Conservation (phyloP, 1,140 invertebrate species). For the Venturia canescens region DNA sequence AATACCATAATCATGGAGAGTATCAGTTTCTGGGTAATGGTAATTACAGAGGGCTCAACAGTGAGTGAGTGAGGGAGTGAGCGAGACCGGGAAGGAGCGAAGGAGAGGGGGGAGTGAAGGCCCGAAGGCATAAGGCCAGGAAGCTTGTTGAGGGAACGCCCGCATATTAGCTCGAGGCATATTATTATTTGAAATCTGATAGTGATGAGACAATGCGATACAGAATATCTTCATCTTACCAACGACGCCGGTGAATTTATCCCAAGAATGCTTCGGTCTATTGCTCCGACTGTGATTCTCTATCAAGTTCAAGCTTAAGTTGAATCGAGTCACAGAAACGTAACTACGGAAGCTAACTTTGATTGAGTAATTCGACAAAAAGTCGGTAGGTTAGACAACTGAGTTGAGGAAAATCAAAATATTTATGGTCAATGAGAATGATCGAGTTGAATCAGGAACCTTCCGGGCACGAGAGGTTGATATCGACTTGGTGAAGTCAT, state of each 20-base stretch:
- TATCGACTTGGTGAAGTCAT: no score
- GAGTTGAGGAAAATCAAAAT: background rate
- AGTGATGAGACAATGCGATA: conserved; percentile 38
- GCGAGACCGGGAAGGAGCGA: background rate
- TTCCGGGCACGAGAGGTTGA: no score
- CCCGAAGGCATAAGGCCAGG: conserved; percentile 3
- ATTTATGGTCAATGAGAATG: no score
- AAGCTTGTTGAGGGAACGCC: background rate
- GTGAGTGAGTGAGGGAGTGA: conserved; percentile 30
- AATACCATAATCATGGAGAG: conserved; percentile 67
- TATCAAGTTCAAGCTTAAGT: background rate
- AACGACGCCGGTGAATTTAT: background rate
- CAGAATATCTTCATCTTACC: background rate
- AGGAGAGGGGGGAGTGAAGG: background rate
- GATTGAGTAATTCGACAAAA: no score
- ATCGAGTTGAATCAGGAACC: no score
- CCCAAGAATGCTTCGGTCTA: background rate
- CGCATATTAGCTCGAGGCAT: background rate
- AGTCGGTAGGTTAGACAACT: background rate
- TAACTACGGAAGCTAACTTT: no score
- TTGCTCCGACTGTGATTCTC: background rate
- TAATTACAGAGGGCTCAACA: conserved; percentile 60
- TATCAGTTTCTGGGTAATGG: conserved; percentile 68
- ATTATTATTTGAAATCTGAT: conserved; percentile 56
- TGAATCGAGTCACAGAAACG: background rate